Evolutionary conservation across 1,140 invertebrate genomes (phyloP).

Genomic region (Frieseomelitta varia): DNA sequence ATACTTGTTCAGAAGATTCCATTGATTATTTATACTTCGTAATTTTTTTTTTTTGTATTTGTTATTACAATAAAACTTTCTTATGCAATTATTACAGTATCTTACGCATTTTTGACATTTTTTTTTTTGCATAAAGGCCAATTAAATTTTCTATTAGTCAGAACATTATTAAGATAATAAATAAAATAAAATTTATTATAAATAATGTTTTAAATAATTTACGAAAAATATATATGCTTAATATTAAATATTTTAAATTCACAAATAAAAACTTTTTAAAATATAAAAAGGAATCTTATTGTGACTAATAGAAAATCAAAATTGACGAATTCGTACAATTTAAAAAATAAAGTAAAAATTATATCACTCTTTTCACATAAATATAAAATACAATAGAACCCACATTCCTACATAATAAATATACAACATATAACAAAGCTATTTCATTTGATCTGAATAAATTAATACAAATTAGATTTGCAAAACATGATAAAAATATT

Average conservation of each 20-base stretch:
- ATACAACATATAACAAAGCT: conserved; percentile 68
- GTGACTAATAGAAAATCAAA: conserved; percentile 56
- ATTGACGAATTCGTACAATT: conserved; percentile 28
- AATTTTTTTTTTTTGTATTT: conserved; percentile 56
- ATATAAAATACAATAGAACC: conserved; percentile 62
- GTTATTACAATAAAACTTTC: conserved; percentile 70
- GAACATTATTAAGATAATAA: conserved; percentile 31
- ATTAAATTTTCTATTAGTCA: conserved; percentile 52
- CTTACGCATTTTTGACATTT: conserved; percentile 39
- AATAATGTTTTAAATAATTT: conserved; percentile 11
- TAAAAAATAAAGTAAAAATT: conserved; percentile 33
- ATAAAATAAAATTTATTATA: conserved; percentile 45
- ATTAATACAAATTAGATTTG: conserved; percentile 61
- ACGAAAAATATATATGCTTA: conserved; percentile 2
- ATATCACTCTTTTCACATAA: conserved; percentile 32
- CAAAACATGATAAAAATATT: conserved; percentile 48
- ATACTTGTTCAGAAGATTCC: conserved; percentile 62
- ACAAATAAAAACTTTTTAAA: conserved; percentile 43
- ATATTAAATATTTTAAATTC: conserved; percentile 7
- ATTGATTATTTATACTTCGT: conserved; percentile 62
- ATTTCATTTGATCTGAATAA: conserved; percentile 57
- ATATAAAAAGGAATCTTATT: conserved; percentile 28
- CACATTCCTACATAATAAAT: conserved; percentile 70
- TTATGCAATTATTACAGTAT: conserved; percentile 49
- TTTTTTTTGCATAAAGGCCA: conserved; percentile 21